These are phyloP conservation scores for Terrapene triunguis DNA, from an alignment of 2,113 vertebrate species.

Conservation along the genomic window DNA sequence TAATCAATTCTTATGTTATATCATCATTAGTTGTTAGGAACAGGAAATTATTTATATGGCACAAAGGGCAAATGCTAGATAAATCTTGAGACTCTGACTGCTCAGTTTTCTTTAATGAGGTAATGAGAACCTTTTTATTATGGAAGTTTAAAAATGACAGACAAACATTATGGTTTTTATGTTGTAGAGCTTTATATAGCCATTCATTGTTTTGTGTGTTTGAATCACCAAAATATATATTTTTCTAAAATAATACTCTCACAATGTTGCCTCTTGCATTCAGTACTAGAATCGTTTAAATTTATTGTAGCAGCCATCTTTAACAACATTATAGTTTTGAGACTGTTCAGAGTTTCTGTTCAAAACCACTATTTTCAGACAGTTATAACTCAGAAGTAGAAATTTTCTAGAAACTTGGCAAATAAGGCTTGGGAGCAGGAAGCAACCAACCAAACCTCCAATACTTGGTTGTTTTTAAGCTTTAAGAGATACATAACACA, in stretches of 20 bases:
- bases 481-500: neutral
- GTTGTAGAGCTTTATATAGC: neutral
- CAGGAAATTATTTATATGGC: conserved; percentile 54
- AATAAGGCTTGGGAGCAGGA: conserved; percentile 20
- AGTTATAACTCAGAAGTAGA: conserved; percentile 26
- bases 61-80: neutral
- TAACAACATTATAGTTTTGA: neutral
- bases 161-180: conserved; percentile 3
- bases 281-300: neutral
- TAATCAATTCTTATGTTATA: conserved; percentile 45
- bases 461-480: conserved; percentile 30
- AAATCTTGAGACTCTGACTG: conserved; percentile 44
- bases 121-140: conserved; percentile 51
- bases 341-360: neutral
- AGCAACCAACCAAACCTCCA: neutral
- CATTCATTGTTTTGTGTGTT: neutral
- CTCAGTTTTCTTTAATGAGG: conserved; percentile 37
- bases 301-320: conserved; percentile 6
- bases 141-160: conserved; percentile 55
- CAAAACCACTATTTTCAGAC: neutral
- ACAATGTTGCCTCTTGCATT: neutral
- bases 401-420: conserved; percentile 26
- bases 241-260: neutral
- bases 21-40: conserved; percentile 68
- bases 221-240: neutral